These are phyloP conservation scores for Neocrepidodera transversa DNA, from an alignment of 2,888 invertebrate species.

Conservation along the genomic window DNA sequence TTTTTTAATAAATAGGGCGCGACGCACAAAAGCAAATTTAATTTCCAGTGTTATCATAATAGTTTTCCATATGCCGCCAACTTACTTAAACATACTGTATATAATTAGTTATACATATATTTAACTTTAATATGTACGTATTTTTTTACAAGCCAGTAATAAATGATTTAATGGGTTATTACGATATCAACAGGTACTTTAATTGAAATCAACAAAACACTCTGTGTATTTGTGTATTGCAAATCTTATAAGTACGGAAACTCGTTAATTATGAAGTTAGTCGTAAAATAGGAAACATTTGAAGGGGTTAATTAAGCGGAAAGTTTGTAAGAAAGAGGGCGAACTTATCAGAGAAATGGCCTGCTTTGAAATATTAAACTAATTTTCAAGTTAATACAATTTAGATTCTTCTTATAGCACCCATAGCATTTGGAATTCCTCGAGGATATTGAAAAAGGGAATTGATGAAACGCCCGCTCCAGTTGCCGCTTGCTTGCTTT, in stretches of 20 bases:
- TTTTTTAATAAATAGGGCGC: no score
- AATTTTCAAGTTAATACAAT: constrained; percentile 39
- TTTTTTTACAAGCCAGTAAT: no score
- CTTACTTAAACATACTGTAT: no score
- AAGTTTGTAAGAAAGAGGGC: constrained; percentile 4
- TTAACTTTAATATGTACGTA: no score
- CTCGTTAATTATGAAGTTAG: constrained; percentile 14
- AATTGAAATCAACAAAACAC: neutral
- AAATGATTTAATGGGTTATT: no score
- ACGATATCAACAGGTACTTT: no score
- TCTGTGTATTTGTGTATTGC: neutral
- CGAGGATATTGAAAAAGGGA: constrained; percentile 38
- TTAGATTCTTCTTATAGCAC: constrained; percentile 37
- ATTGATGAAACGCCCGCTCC: constrained; percentile 29
- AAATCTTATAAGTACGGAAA: constrained; percentile 13
- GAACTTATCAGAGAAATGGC: neutral
- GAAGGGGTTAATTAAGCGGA: constrained; percentile 6
- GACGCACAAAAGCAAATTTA: no score
- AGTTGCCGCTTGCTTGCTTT: constrained; percentile 2
- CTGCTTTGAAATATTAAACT: constrained; percentile 33
- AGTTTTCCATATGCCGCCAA: no score
- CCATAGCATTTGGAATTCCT: constrained; percentile 38
- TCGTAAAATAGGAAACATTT: constrained; percentile 13
- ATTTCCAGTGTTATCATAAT: no score
- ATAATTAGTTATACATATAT: no score